Percentiles rank a stretch among this genome's conserved stretches.
phyloP scores from a whole-genome alignment of 2,888 invertebrate genomes.

The Drosophila borealis region DNA sequence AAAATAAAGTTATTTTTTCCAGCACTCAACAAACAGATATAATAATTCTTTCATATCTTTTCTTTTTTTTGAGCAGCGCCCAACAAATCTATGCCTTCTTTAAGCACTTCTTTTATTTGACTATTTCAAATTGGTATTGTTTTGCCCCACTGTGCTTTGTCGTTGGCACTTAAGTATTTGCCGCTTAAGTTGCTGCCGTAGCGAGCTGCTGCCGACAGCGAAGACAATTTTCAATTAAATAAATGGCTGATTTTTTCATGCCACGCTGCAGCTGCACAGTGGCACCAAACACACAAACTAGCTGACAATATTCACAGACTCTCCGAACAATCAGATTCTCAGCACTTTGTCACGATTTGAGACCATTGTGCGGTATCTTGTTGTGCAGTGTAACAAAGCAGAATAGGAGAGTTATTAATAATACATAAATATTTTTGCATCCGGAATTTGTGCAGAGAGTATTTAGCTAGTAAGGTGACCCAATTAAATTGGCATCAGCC shows the following conservation, averaged over 20 bases:
- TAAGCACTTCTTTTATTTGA: no score
- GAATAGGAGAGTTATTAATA: slow-evolving; percentile 39
- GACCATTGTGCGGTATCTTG: slow-evolving; percentile 6
- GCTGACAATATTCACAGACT: not conserved
- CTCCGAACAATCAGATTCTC: not conserved
- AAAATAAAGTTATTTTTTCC: no score
- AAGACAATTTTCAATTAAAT: slow-evolving; percentile 79
- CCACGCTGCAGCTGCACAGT: slow-evolving; percentile 45
- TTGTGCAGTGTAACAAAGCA: slow-evolving; percentile 7
- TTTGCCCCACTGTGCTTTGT: slow-evolving; percentile 22
- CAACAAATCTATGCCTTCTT: no score
- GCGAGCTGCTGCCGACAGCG: slow-evolving; percentile 65
- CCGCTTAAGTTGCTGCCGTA: slow-evolving; percentile 47
- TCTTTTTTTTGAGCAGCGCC: no score
- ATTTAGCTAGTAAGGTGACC: slow-evolving; percentile 10
- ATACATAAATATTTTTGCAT: slow-evolving; percentile 47
- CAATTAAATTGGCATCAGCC: slow-evolving; percentile 18
- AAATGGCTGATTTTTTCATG: slow-evolving; percentile 69
- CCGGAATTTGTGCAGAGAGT: slow-evolving; percentile 32
- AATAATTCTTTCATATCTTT: no score
- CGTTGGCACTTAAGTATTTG: slow-evolving; percentile 51
- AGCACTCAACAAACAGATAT: no score
- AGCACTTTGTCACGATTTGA: not conserved
- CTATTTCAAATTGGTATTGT: no score
- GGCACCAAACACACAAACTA: slow-evolving; percentile 21